Evolutionary conservation across 2,797 vertebrate genomes (phyloP).

Genomic region (Trachops cirrhosus): DNA sequence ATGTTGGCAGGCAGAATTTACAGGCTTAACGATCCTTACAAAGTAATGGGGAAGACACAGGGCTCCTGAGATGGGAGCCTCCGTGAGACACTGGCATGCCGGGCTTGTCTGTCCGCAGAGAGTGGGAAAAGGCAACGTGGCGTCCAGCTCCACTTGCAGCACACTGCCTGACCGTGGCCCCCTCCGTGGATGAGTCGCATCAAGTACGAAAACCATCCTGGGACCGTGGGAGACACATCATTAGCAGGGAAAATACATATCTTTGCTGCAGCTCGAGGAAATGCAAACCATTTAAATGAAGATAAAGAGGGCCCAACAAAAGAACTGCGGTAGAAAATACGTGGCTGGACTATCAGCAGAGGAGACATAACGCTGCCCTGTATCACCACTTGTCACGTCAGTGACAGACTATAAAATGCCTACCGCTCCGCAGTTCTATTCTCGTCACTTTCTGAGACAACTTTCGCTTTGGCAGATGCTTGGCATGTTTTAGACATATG

Average conservation of each 20-base stretch:
- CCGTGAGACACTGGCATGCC: not conserved
- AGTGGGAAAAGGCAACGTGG: not conserved
- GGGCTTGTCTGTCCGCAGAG: not conserved
- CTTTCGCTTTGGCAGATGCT: constrained; percentile 77
- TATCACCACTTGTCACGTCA: constrained; percentile 80
- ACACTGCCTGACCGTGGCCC: not conserved
- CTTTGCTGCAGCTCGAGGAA: constrained; percentile 58
- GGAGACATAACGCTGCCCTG: constrained; percentile 75
- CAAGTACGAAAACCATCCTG: constrained; percentile 43
- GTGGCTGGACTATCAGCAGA: constrained; percentile 74
- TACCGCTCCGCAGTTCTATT: constrained; percentile 74
- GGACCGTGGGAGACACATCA: constrained; percentile 41
- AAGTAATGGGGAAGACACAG: constrained; percentile 17
- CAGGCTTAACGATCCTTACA: not conserved
- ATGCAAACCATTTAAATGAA: constrained; percentile 75
- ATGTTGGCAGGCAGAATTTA: not conserved
- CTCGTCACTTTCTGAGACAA: constrained; percentile 76
- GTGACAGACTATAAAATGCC: constrained; percentile 81
- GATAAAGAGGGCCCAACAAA: constrained; percentile 72
- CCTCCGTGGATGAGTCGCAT: not conserved
- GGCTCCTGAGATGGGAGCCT: not conserved
- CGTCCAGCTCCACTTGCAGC: not conserved
- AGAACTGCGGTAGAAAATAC: constrained; percentile 77
- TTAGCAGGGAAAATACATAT: constrained; percentile 59
- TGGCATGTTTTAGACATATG: constrained; percentile 82